Conservation (phyloP, 1,140 invertebrate genomes). For the Lamellibrachia luymesi region DNA sequence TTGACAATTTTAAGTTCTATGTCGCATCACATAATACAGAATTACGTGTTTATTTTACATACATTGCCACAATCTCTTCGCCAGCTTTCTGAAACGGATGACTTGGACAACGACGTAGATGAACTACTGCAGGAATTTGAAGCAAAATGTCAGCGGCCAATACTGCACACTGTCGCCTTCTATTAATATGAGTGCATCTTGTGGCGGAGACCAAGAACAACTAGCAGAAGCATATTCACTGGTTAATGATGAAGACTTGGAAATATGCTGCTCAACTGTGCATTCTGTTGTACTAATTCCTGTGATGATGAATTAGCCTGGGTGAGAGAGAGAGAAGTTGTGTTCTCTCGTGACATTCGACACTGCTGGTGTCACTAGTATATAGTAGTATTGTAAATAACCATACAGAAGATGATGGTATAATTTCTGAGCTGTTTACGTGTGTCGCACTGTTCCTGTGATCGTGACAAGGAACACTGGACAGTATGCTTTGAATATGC, state of each 20-base stretch:
- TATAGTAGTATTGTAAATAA: background rate
- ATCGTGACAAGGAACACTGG: background rate
- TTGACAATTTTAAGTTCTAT: background rate
- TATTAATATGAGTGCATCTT: constrained; percentile 59
- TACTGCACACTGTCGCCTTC: constrained; percentile 92
- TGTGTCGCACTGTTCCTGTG: background rate
- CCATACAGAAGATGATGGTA: background rate
- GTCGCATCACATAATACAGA: background rate
- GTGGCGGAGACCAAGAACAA: background rate
- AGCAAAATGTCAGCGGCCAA: constrained; percentile 77
- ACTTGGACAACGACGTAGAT: constrained; percentile 98
- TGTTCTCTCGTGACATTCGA: background rate
- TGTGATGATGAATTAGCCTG: background rate
- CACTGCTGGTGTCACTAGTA: background rate
- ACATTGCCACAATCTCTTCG: background rate
- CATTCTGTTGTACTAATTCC: background rate
- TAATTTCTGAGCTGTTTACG: background rate
- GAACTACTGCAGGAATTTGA: constrained; percentile 95
- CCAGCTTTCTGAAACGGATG: constrained; percentile 83
- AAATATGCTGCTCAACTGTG: background rate
- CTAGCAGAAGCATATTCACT: background rate
- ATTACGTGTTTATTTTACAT: background rate
- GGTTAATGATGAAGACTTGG: background rate
- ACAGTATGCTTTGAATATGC: background rate
- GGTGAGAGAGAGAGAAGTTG: background rate